These are phyloP conservation scores for Drosophila arawakana DNA, from an alignment of 1,140 invertebrate genomes.

Conservation along the genomic window DNA sequence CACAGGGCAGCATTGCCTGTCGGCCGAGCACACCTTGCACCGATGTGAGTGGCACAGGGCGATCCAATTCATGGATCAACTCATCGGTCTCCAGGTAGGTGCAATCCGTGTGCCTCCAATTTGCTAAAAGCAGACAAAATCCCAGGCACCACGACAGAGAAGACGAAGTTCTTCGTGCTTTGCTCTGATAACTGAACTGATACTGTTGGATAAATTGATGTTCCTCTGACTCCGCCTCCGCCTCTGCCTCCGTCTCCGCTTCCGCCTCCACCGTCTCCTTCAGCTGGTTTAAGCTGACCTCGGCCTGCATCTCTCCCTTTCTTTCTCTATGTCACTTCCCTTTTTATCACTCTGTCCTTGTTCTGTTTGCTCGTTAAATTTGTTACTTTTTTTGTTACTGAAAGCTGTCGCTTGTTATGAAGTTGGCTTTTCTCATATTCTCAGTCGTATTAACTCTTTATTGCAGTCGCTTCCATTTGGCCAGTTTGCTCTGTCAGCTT, in stretches of 20 bases:
- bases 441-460: slow-evolving; percentile 44
- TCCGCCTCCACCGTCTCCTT: slow-evolving; percentile 7
- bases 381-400: slow-evolving; percentile 55
- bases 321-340: slow-evolving; percentile 20
- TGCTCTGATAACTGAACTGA: slow-evolving; percentile 5
- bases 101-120: slow-evolving; percentile 22
- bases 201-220: slow-evolving; percentile 11
- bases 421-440: slow-evolving; percentile 55
- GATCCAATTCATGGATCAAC: slow-evolving; percentile 84
- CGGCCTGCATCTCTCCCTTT: slow-evolving; percentile 55
- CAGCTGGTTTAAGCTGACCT: slow-evolving; percentile 37
- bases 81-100: slow-evolving; percentile 82
- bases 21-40: slow-evolving; percentile 92
- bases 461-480: slow-evolving; percentile 50
- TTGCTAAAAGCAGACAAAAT: slow-evolving; percentile 43
- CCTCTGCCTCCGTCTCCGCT: neutral
- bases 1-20: slow-evolving; percentile 91
- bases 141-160: slow-evolving; percentile 26
- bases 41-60: slow-evolving; percentile 89
- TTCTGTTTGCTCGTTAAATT: slow-evolving; percentile 31
- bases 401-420: slow-evolving; percentile 54
- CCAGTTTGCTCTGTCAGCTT: slow-evolving; percentile 23
- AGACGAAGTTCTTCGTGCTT: neutral
- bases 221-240: slow-evolving; percentile 5
- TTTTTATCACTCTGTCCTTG: slow-evolving; percentile 7